Evolutionary conservation across 2,113 vertebrate species (phyloP), one percentile per base, ranked within the genome.

Genomic region (Pelobates fuscus): DNA sequence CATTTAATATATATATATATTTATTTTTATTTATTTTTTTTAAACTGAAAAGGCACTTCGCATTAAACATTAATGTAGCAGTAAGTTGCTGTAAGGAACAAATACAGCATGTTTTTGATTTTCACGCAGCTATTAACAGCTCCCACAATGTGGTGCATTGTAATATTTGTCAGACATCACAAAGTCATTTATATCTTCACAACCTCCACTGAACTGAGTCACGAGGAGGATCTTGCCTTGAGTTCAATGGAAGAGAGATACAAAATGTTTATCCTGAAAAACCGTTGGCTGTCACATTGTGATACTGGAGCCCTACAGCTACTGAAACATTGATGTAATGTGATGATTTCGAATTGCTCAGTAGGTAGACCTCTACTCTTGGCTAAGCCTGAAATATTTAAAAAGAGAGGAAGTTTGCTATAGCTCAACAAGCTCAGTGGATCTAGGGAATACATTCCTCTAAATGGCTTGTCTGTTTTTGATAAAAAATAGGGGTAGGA

Each of bases 221-320:
- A 60, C 62, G 17, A 41, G 71, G 20, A 32, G 0, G 0, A 11
- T 44, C 43, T 57, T 46, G 62, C 72, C 37, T 66, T 67, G 64
- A 29, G 55, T 55, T 32, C 18, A 12, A 32, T 46, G 49, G 46
- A 25, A 30, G 8, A 29, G 11, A 59, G 26, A 44, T 20, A 46
- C 17, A 59, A 12, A 59, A 44, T 49, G 41, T 67, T 60, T 49
- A 60, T 75, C 71, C 66, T 32, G 12, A 67, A 37, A 67, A 37
- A 67, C 66, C 73, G 64, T 76, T 67, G 64, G 73, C 64, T 76
- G 21, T 60, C 46, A 59, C 64, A 37, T 32, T 46, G 10, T 2
- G 25, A 44, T 58, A 6, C 37, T 18, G 25, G 57, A 54, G 73
- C 55, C 55, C 24, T 32, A 8, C 55, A 52, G 29, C 18, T 10